Conservation (phyloP, 2,888 invertebrate genomes). For the Galerucella pusilla region DNA sequence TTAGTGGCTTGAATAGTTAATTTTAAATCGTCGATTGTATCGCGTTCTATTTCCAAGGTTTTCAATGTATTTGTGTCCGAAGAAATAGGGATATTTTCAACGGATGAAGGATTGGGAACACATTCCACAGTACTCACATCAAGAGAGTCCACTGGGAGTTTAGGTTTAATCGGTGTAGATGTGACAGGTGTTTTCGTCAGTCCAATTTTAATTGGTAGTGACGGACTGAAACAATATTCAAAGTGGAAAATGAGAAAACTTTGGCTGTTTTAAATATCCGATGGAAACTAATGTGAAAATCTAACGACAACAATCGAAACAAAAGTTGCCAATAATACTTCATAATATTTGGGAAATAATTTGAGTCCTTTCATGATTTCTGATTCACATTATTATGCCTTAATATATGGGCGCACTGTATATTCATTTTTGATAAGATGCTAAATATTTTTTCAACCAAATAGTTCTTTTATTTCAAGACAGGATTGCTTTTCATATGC, state of each 20-base stretch:
- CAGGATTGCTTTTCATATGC: too few relatives aligned
- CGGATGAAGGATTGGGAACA: neutral
- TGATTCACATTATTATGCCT: too few relatives aligned
- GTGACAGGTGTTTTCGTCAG: slow-evolving; percentile 19
- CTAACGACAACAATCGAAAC: neutral
- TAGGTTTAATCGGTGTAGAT: slow-evolving; percentile 29
- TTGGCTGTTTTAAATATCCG: neutral
- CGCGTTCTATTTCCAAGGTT: neutral
- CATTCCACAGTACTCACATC: slow-evolving; percentile 20
- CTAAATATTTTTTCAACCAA: too few relatives aligned
- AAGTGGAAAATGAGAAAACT: neutral
- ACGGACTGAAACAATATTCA: slow-evolving; percentile 24
- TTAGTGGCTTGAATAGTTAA: slow-evolving; percentile 8
- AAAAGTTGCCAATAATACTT: too few relatives aligned
- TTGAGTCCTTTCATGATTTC: too few relatives aligned
- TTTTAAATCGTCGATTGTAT: neutral
- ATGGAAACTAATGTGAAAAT: neutral
- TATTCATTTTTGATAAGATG: too few relatives aligned
- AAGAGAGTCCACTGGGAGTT: slow-evolving; percentile 14
- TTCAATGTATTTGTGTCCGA: neutral
- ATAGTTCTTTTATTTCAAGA: too few relatives aligned
- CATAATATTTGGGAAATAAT: too few relatives aligned
- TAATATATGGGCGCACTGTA: too few relatives aligned
- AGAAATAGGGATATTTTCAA: neutral
- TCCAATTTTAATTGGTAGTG: neutral